Base-by-base conservation (phyloP, 2,113 vertebrate species). In the Phainopepla nitens region DNA sequence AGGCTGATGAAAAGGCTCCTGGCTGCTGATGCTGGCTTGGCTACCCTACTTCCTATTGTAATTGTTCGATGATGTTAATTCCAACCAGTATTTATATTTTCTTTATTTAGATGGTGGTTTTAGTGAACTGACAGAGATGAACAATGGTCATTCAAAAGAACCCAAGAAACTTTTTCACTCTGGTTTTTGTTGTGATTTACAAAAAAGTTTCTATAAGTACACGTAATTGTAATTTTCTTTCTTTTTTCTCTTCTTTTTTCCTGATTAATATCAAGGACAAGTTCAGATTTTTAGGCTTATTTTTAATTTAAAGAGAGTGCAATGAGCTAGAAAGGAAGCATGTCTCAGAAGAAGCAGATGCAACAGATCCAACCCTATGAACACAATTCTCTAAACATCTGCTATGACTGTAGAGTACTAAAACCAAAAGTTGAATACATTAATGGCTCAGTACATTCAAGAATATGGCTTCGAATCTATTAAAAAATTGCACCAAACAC, bases 331-430 rank as follows among this genome's bases (percentile, higher is more conserved):
- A 95, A 96, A 96, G 84, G 19, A 47, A 76, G 39, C 18, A 50
- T 93, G 78, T 92, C 82, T 93, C 65, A 92, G 73, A 87, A 92
- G 83, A 94, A 94, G 75, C 91, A 97, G 93, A 93, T 92, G 86
- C 53, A 64, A 61, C 5, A 69, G 95, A 97, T 95, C 41, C 91
- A 93, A 70, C 71, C n/a, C 56, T 76, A 77, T 85, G 92, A 96
- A 94, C 90, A 94, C 80, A 90, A 87, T 90, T 95, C 95, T 95
- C 91, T 89, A 91, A 96, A 90, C 88, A 95, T 92, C 94, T 92
- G 91, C 27, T 89, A 19, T 51, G 73, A 58, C 16, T 91, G 19
- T 62, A 70, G 50, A 81, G 71, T 36, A 89, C 53, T 82, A 70
- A 96, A 94, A 71, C 23, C n/a, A 77, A 89, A 84, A 64, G 25